A percentile compares a stretch with the other conserved stretches of the same genome.
These are phyloP conservation scores for Elymnias hypermnestra DNA, from an alignment of 1,140 invertebrate genomes.

Conservation along the genomic window DNA sequence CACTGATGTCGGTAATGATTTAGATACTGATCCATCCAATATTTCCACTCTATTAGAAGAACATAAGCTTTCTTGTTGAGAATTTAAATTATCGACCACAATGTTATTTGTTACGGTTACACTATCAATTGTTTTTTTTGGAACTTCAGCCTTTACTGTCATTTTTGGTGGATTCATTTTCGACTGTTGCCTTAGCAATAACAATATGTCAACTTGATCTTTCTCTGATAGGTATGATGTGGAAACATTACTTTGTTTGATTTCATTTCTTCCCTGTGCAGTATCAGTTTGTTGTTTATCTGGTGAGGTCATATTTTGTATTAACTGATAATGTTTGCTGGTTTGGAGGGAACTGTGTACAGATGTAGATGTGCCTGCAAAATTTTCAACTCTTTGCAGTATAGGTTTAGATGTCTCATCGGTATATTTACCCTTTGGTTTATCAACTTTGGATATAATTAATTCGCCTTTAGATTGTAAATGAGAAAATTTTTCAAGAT, in stretches of 20 bases:
- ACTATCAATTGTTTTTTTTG: neutral
- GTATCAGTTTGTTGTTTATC: neutral
- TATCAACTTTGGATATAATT: constrained; percentile 24
- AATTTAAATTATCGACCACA: too few species aligned
- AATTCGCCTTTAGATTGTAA: constrained; percentile 30
- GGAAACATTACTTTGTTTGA: neutral
- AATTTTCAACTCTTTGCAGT: constrained; percentile 7
- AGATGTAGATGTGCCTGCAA: neutral
- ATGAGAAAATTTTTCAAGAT: constrained; percentile 23
- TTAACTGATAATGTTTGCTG: constrained; percentile 7
- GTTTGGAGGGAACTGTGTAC: neutral
- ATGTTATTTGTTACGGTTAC: constrained; percentile 1
- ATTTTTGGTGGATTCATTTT: constrained; percentile 24
- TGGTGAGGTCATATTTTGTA: constrained; percentile 11
- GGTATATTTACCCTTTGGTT: constrained; percentile 8
- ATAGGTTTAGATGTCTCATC: constrained; percentile 1
- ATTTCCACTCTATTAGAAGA: too few species aligned
- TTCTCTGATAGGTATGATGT: constrained; percentile 28
- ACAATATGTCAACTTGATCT: constrained; percentile 44
- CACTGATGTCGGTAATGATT: neutral
- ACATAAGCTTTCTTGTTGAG: too few species aligned
- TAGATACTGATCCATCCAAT: neutral
- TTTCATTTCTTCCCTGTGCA: constrained; percentile 7
- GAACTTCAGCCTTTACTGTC: constrained; percentile 2
- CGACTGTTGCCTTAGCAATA: constrained; percentile 42